Evolutionary conservation across 2,113 vertebrate genomes (phyloP).

Genomic region (Microcebus tavaratra): DNA sequence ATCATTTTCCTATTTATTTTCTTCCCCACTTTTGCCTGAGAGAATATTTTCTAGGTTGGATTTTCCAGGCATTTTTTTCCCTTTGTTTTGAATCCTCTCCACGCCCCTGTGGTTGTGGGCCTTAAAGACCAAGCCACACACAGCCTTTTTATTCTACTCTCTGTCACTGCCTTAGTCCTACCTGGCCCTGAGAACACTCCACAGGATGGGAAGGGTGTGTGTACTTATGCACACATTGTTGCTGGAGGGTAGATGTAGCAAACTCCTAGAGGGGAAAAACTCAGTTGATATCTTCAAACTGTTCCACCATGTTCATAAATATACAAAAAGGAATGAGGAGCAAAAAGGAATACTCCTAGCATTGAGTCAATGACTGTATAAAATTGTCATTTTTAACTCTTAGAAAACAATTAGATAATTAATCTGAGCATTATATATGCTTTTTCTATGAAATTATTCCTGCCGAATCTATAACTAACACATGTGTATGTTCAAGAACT

Average conservation of each 20-base stretch:
- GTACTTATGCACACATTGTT: not conserved
- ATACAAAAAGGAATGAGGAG: not conserved
- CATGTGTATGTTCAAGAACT: not conserved
- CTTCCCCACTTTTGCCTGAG: not conserved
- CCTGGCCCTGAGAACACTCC: not conserved
- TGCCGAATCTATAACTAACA: not conserved
- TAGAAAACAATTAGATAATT: not conserved
- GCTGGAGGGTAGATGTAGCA: not conserved
- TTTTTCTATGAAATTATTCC: not conserved
- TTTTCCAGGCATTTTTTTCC: not conserved
- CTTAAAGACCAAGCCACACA: not conserved
- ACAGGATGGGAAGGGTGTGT: not conserved
- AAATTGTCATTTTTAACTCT: not conserved
- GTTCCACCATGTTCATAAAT: not conserved
- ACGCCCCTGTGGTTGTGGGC: not conserved
- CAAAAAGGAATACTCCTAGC: not conserved
- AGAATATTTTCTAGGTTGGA: not conserved
- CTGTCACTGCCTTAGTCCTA: not conserved
- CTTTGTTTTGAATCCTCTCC: not conserved
- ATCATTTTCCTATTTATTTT: not conserved
- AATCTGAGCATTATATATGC: not conserved
- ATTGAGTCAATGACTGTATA: not conserved
- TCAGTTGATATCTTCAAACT: not conserved
- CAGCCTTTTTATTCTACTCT: not conserved
- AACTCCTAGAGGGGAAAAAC: not conserved